phyloP scores from a whole-genome alignment of 2,888 invertebrate species.

The Tipula lateralis region DNA sequence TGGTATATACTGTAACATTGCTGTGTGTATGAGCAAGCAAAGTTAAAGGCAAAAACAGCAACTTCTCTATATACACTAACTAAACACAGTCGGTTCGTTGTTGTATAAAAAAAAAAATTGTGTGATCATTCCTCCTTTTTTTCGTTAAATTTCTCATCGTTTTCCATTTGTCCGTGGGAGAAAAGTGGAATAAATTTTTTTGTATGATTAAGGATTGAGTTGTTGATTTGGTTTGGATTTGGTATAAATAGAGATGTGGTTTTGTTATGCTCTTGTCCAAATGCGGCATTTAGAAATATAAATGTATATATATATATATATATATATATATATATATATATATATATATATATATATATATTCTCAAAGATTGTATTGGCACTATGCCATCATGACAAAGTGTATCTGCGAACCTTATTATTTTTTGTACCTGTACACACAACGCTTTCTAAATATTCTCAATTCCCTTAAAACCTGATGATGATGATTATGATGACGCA shows the following conservation, averaged over 20 bases:
- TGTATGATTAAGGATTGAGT: conserved; percentile 19
- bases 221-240: conserved; percentile 24
- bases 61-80: conserved; percentile 1
- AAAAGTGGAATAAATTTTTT: background rate
- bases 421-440: background rate
- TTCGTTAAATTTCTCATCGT: background rate
- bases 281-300: background rate
- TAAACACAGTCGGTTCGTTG: background rate
- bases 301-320: too few relatives aligned
- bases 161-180: conserved; percentile 11
- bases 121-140: background rate
- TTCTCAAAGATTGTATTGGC: background rate
- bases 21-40: conserved; percentile 11
- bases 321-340: too few relatives aligned
- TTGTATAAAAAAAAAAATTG: background rate
- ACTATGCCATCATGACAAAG: background rate
- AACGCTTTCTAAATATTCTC: background rate
- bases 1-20: background rate
- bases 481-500: conserved; percentile 29
- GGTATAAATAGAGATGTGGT: background rate
- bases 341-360: too few relatives aligned
- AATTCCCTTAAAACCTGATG: background rate
- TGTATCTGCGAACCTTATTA: background rate
- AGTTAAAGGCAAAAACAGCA: conserved; percentile 19
- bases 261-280: background rate